Evolutionary conservation across 2,888 invertebrate genomes (phyloP), one percentile per base, ranked within the genome.

Genomic region (Noctua fimbriata): DNA sequence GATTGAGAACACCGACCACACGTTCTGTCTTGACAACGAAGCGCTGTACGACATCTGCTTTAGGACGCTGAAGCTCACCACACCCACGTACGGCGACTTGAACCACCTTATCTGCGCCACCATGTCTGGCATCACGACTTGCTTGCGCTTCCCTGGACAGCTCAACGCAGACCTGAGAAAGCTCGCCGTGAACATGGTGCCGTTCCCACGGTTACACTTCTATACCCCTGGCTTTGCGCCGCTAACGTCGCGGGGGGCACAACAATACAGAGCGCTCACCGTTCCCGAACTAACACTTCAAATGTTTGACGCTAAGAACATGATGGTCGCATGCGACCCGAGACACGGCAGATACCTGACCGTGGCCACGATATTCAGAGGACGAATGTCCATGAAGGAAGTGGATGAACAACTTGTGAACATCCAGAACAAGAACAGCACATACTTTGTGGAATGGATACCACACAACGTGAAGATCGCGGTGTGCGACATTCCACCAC

Each of bases 381-480:
- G 98, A 0, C 97, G 98, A 83, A 98, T 99, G 98, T 99, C 99
- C 21, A 99, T 99, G 99, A 99, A 99, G 92, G 99, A 99, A 97
- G 98, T 98, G 1, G 98, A 98, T 90, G 98, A 98, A 91, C 98
- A 98, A 92, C 97, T 98, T 97, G 92, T 98, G 71, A 98, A 98
- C 89, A 97, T 98, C 32, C 98, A 98, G 92, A 98, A 98, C 92
- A 98, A 98, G 92, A 98, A 98, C 94, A 98, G 98, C 89, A 97
- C 97, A 75, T 98, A 98, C 93, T 98, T 98, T 92, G 98, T 98
- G 32, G 98, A 98, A 94, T 98, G 98, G 98, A 98, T 98, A 87
- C 98, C 98, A 41, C 97, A 98, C 92, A 98, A 98, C 91, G 97
- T 98, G 32, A 98, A 98, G 95, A 98, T 98, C 28, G 98, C 98